Evolutionary conservation across 2,888 invertebrate species (phyloP), one percentile per base, ranked within the genome.

Genomic region (Gastracanthus pulcherrimus): DNA sequence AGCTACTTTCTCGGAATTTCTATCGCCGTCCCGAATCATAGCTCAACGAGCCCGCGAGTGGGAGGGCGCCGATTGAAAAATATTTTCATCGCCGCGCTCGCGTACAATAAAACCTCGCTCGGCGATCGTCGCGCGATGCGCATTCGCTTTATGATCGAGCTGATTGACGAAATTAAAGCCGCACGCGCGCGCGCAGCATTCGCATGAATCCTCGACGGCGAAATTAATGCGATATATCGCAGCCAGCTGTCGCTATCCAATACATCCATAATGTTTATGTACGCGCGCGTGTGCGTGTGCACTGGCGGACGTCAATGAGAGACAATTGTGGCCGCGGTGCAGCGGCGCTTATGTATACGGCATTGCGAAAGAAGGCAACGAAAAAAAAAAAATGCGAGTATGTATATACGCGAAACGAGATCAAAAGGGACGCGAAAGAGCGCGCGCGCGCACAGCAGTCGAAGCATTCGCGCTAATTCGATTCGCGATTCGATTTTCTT

Each of bases 81-180:
- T 66, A 41, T 58, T 69, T 67, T 11, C 41, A 55, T 29, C 26
- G 16, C 29, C 23, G 6, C 6, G 5, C 38, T 11, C 76, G 41
- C 19, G 9, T 23, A 23, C 4, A 55, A 64, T 36, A 71, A 70
- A 71, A 45, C 29, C 74, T 36, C 38, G 34, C 11, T 26, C 55
- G 31, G 23, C 29, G 9, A 9, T 36, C 19, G 6, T n/a, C 62
- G 5, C 45, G 23, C 29, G 16, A 11, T 16, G 29, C n/a, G 16
- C 16, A 26, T 51, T 55, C 29, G 41, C 67, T 71, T 66, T 38
- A 76, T 38, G 19, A 81, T 67, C 71, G 67, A 81, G 75, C 72
- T 81, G 72, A 81, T 76, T 81, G 76, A 36, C 55, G 19, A 72
- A 81, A 81, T 81, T 81, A 72, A 48, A 76, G 64, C 36, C 19